These are phyloP conservation scores for Odontothrips loti DNA, from an alignment of 2,888 invertebrate species.

Conservation along the genomic window DNA sequence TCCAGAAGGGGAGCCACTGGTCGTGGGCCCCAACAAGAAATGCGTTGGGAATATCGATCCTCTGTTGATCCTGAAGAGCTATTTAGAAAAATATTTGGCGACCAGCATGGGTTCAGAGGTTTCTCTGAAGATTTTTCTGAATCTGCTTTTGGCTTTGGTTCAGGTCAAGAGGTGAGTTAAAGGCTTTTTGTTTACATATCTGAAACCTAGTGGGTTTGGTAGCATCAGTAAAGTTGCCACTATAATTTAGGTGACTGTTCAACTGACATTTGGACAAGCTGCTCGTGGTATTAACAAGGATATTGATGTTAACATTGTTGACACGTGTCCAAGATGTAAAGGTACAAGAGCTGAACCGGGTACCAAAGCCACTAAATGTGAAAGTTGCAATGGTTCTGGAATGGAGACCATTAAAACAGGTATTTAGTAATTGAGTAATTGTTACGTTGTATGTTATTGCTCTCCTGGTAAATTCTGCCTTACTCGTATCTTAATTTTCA, in stretches of 20 bases:
- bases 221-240: no score
- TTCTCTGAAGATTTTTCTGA: conserved; percentile 78
- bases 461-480: background rate
- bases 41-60: conserved; percentile 75
- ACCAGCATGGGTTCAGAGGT: conserved; percentile 57
- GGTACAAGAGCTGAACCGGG: conserved; percentile 84
- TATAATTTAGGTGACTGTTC: conserved; percentile 66
- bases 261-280: conserved; percentile 85
- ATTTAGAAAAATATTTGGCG: conserved; percentile 92
- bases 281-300: conserved; percentile 94
- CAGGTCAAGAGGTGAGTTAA: conserved; percentile 72
- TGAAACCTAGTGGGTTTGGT: background rate
- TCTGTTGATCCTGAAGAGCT: conserved; percentile 91
- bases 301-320: conserved; percentile 81
- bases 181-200: conserved; percentile 24
- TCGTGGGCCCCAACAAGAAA: conserved; percentile 57
- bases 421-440: conserved; percentile 38
- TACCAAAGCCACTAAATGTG: conserved; percentile 80
- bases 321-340: conserved; percentile 81
- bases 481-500: background rate
- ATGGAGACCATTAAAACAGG: conserved; percentile 82
- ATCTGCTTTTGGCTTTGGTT: conserved; percentile 81
- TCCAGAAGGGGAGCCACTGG: conserved; percentile 50
- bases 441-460: background rate
- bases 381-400: conserved; percentile 91